These are phyloP conservation scores for Tragelaphus eurycerus DNA, from an alignment of 2,797 vertebrate genomes.

Conservation along the genomic window DNA sequence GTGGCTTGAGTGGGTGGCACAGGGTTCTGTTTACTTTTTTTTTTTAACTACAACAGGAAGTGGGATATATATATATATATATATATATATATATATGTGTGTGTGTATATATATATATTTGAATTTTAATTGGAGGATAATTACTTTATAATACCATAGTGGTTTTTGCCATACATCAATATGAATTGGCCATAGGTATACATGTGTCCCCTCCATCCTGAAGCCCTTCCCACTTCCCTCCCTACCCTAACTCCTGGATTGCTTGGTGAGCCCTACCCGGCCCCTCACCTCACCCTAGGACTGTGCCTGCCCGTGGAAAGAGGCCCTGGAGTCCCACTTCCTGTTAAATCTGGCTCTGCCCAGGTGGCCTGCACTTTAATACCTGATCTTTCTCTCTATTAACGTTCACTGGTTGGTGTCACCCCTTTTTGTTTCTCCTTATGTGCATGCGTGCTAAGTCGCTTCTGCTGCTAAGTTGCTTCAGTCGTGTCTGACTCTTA, in stretches of 20 bases:
- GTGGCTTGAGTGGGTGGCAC: neutral
- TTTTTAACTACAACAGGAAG: neutral
- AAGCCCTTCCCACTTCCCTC: neutral
- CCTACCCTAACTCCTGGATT: neutral
- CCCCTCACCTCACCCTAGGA: neutral
- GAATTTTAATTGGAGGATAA: neutral
- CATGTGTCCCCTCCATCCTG: neutral
- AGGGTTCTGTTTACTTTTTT: neutral
- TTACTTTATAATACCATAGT: neutral
- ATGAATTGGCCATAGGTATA: neutral
- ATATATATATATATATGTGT: neutral
- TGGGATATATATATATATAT: neutral
- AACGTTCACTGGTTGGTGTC: neutral
- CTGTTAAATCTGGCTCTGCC: neutral
- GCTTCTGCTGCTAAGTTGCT: neutral
- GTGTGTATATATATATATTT: fast-evolving
- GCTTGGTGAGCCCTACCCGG: neutral
- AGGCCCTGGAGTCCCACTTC: neutral
- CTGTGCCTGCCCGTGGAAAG: neutral
- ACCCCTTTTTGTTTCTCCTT: neutral
- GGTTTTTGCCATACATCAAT: neutral
- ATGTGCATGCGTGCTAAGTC: neutral
- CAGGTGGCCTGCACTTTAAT: neutral
- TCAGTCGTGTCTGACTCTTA: no score
- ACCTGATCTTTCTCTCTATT: neutral